Evolutionary conservation across 2,797 vertebrate species (phyloP), one percentile per base, ranked within the genome.

Genomic region (Cephalopachus bancanus): DNA sequence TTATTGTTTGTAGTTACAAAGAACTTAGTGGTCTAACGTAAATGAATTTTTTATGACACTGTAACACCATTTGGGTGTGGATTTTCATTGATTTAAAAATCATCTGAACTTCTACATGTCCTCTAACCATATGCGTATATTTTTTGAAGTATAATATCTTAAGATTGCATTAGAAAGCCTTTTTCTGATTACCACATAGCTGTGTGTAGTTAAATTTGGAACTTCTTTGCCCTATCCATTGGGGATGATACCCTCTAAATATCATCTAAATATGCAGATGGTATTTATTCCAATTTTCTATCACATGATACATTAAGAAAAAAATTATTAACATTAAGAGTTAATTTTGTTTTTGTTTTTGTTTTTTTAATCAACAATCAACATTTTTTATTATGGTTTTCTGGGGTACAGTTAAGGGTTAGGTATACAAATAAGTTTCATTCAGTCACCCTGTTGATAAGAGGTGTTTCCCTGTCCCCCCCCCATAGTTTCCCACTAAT

Each of bases 11-110:
- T 44, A n/a, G 19, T 91, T 75, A 0, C 62, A 60, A 28, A 80
- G 8, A 79, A 20, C 24, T 85, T 89, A 93, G 55, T 30, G 28
- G 16, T 79, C 72, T 79, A 72, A 79, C 76, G 60, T 10, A 59
- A 55, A 53, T 72, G 69, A 65, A 67, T 79, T 84, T 80, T 84
- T 79, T 83, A 92, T 83, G 57, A 85, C 15, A 85, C 17, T 62
- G 7, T 28, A 72, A 33, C 24, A 71, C 19, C 74, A 53, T n/a
- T 57, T 89, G 88, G 69, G 60, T 22, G 49, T 89, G 22, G 17
- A 65, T 84, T 92, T 95, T 65, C 22, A 67, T 37, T 79, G 49
- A 37, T 64, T 72, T 84, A 72, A 84, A 80, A 57, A 93, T 80
- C 12, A 33, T 26, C 53, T 91, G 83, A 37, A 88, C 81, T 19